Evolutionary conservation across 2,113 vertebrate species (phyloP), one percentile per base, ranked within the genome.

Genomic region (Clupea harengus): DNA sequence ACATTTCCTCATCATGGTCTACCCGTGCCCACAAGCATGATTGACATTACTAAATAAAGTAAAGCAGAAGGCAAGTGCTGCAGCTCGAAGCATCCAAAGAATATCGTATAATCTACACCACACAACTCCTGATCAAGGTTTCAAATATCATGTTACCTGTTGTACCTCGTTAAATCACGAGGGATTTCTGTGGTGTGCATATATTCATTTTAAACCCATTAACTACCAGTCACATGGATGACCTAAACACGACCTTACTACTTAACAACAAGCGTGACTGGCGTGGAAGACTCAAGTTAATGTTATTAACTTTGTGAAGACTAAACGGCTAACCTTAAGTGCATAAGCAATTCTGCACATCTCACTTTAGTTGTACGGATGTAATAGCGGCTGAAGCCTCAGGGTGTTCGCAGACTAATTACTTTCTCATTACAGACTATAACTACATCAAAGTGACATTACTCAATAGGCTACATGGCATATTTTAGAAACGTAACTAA

Each of bases 1-100:
- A 85, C 50, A 64, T 17, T 92, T 92, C 90, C 90, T 91, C 86
- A 90, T 91, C 87, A 50, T 78, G 72, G 4, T 75, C 11, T 10
- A 75, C 18, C 13, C 25, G 25, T 28, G 4, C 32, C 25, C 72
- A 78, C 25, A 2, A 10, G 20, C 6, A 22, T 8, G n/a, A 1
- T 5, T 5, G 22, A 11, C n/a, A 25, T 67, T 8, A 67, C 64
- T 25, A 6, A 67, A 25, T 28, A 25, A 4, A 11, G 64, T 7
- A 67, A 7, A 28, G 25, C 28, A 15, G 3, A 13, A 32, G 2
- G 28, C 25, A 78, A 15, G 72, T 75, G 2, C 17, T 44, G 13
- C 11, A 44, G 28, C 28, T 78, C 39, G 15, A 72, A 32, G 6
- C 57, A 25, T 25, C 11, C 6, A 64, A 64, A 64, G 15, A 20